Base-by-base conservation (phyloP, 2,888 invertebrate genomes). In the Lacanobia wlatinum region DNA sequence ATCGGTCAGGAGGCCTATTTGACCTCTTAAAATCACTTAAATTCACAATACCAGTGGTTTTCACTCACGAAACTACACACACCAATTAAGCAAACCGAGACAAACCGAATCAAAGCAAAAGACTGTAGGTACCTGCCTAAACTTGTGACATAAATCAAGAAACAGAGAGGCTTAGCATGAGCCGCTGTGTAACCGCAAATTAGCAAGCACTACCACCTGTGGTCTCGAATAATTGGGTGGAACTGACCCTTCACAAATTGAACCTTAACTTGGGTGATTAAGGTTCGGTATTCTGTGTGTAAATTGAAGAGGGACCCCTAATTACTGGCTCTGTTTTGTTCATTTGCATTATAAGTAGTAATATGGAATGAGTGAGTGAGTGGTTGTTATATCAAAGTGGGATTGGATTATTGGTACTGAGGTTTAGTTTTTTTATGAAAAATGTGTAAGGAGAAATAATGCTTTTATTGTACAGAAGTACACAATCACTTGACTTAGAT, bases 61-160 rank as follows among this genome's bases (percentile, higher is more conserved):
- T 28, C 28, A 28, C 28, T 28, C 28, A 28, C 28, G 28, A 28
- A 28, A 28, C 3, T 28, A 12, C 18, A 21, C 21, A 50, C 3
- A 70, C 16, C 52, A 64, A 63, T 75, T 34, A 53, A 2, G 7
- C n/a, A 38, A 38, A 46, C n/a, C 14, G 40, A 64, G 64, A 7
- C n/a, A 38, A 38, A 46, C n/a, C 14, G 40, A 64, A 67, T 65
- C 67, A 75, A 52, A 67, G 38, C 28, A 12, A 18, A 56, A 50
- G 52, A 28, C 4, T n/a, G 28, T 21, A 12, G 43, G 12, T 3
- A 16, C 16, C 10, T 50, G n/a, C 2, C 28, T 43, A 16, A 62
- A 62, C 12, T 65, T 46, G 38, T 82, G 56, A 78, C 79, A 59
- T 83, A 83, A 83, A 80, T 78, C 83, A 83, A 73, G 62, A 52